A percentile compares a stretch with the other conserved stretches of the same genome.
Evolutionary conservation across 2,888 invertebrate genomes (phyloP).

Genomic region (Drosophila aldrichi): DNA sequence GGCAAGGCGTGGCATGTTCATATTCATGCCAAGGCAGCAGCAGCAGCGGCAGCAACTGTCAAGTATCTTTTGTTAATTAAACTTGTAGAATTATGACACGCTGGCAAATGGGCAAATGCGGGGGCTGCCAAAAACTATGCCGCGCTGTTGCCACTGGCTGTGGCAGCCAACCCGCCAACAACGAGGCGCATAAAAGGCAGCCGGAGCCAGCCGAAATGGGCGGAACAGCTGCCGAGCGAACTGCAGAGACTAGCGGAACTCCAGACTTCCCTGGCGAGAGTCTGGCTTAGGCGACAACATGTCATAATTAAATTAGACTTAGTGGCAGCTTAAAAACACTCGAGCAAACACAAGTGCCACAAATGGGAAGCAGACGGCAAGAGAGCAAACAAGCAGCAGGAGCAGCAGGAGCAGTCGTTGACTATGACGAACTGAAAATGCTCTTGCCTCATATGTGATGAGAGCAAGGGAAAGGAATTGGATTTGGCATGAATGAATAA

Average conservation of each 20-base stretch:
- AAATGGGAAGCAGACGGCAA: slow-evolving; percentile 17
- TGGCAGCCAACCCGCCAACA: slow-evolving; percentile 28
- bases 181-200: slow-evolving; percentile 52
- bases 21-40: slow-evolving; percentile 60
- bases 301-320: slow-evolving; percentile 81
- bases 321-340: slow-evolving; percentile 75
- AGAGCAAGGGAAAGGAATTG: neutral
- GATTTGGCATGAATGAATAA: neutral
- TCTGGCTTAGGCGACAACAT: slow-evolving; percentile 67
- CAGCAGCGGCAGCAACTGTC: slow-evolving; percentile 62
- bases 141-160: slow-evolving; percentile 50
- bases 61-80: slow-evolving; percentile 81
- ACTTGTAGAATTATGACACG: slow-evolving; percentile 80
- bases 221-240: slow-evolving; percentile 26
- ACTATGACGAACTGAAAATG: neutral
- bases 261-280: neutral
- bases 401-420: neutral
- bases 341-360: slow-evolving; percentile 60
- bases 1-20: slow-evolving; percentile 58
- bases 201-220: slow-evolving; percentile 4
- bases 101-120: slow-evolving; percentile 65
- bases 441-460: neutral
- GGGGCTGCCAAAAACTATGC: slow-evolving; percentile 57
- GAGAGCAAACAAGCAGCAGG: slow-evolving; percentile 14
- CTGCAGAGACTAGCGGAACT: neutral